phyloP scores from a whole-genome alignment of 2,888 invertebrate species.

The Nycteola revayana region DNA sequence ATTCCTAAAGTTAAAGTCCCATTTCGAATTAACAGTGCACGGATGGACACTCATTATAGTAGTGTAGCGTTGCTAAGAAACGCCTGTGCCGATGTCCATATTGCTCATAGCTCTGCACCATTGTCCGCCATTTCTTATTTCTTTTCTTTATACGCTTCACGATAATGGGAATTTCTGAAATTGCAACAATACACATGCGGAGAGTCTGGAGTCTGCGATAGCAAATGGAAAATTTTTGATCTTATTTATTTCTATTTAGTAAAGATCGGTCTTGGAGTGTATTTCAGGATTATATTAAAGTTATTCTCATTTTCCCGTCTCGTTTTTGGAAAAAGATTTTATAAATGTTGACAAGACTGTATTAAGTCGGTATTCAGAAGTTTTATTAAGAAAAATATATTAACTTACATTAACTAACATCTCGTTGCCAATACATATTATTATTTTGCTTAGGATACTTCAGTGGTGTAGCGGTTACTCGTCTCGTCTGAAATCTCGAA shows the following conservation, averaged over 20 bases:
- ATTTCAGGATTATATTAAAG: constrained; percentile 26
- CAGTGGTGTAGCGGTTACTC: too few species aligned
- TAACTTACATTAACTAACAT: too few species aligned
- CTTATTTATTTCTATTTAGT: constrained; percentile 28
- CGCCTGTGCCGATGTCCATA: constrained; percentile 26
- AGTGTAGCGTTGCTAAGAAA: constrained; percentile 42
- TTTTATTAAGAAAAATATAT: too few species aligned
- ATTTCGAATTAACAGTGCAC: too few species aligned
- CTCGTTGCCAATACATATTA: too few species aligned
- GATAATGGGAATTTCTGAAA: constrained; percentile 79
- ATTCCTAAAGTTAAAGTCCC: too few species aligned
- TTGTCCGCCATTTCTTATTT: constrained; percentile 72
- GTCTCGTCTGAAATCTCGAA: too few species aligned
- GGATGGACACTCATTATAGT: constrained; percentile 4
- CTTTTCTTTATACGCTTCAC: constrained; percentile 67
- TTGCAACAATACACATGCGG: constrained; percentile 77
- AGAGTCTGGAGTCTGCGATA: constrained; percentile 58
- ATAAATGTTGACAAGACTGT: too few species aligned
- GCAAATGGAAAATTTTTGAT: constrained; percentile 35
- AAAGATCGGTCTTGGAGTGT: constrained; percentile 18
- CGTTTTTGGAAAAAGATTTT: too few species aligned
- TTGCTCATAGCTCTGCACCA: constrained; percentile 35
- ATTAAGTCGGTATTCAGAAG: too few species aligned
- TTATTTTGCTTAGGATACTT: too few species aligned
- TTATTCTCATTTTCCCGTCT: constrained; percentile 26